Evolutionary conservation across 2,113 vertebrate species (phyloP).

Genomic region (Percina caprodes): DNA sequence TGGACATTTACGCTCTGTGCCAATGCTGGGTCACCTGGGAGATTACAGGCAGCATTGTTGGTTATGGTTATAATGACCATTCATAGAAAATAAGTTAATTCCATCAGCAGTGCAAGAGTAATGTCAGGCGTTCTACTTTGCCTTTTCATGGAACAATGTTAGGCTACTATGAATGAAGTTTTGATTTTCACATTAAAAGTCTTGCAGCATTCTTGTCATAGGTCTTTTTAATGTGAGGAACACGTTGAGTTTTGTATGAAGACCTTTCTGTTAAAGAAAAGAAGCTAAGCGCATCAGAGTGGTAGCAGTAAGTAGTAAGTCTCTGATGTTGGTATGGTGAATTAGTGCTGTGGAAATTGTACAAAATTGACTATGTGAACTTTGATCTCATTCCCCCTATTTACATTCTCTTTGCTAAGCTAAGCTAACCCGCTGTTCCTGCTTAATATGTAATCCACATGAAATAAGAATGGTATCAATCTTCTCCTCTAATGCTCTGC

Average conservation of each 20-base stretch:
- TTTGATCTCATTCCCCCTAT: background rate
- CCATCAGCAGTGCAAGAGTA: background rate
- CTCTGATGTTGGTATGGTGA: background rate
- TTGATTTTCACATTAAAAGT: background rate
- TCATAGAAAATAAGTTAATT: background rate
- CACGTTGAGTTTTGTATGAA: background rate
- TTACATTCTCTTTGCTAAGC: background rate
- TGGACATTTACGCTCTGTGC: slow-evolving; percentile 21
- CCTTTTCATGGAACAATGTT: background rate
- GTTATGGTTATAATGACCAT: background rate
- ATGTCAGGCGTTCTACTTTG: background rate
- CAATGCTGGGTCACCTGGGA: slow-evolving; percentile 54
- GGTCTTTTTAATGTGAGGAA: background rate
- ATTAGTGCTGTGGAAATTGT: background rate
- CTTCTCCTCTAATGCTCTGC: background rate
- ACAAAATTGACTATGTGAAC: background rate
- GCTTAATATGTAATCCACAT: background rate
- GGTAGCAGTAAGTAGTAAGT: background rate
- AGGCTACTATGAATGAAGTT: background rate
- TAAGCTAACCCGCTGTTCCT: background rate
- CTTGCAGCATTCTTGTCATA: background rate
- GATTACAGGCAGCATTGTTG: slow-evolving; percentile 13
- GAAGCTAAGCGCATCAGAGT: background rate
- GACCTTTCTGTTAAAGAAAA: background rate
- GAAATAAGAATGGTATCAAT: background rate